Percentiles rank a stretch among this genome's conserved stretches.
Conservation (phyloP, 2,797 vertebrate species). For the Carapus acus region DNA sequence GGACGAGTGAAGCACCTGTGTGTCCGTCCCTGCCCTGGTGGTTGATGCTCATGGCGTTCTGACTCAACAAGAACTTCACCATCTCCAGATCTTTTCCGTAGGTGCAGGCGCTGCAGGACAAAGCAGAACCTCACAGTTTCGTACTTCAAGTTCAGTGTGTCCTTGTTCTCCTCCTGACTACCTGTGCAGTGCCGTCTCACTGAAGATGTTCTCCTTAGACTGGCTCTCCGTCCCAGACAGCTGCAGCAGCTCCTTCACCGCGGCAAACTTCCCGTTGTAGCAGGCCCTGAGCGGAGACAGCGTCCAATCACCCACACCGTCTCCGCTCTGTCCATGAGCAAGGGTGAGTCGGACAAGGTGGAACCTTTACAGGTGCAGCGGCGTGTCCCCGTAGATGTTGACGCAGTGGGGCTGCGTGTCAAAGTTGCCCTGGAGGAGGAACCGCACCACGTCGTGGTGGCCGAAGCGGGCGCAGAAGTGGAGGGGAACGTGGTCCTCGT, state of each 20-base stretch:
- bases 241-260: constrained; percentile 84
- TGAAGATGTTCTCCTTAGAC: constrained; percentile 96
- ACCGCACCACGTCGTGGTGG: constrained; percentile 80
- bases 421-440: constrained; percentile 79
- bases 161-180: constrained; percentile 49
- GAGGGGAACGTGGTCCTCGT: constrained; percentile 87
- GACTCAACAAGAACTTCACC: constrained; percentile 88
- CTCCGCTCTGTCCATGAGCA: neutral
- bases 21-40: constrained; percentile 93
- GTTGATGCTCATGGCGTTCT: constrained; percentile 86
- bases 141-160: no score
- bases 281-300: constrained; percentile 78
- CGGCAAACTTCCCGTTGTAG: constrained; percentile 86
- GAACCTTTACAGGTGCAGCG: constrained; percentile 80
- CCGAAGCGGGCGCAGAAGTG: constrained; percentile 94
- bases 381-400: constrained; percentile 94
- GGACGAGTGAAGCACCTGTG: constrained; percentile 74
- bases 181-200: constrained; percentile 95
- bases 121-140: no score
- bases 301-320: constrained; percentile 7
- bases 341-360: no score
- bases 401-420: constrained; percentile 84
- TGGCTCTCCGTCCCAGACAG: constrained; percentile 86
- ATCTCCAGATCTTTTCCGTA: constrained; percentile 90
- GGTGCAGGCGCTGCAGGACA: constrained; percentile 80